Percentiles rank a stretch among this genome's conserved stretches.
These are phyloP conservation scores for Harmothoe impar DNA, from an alignment of 2,888 invertebrate species.

Conservation along the genomic window DNA sequence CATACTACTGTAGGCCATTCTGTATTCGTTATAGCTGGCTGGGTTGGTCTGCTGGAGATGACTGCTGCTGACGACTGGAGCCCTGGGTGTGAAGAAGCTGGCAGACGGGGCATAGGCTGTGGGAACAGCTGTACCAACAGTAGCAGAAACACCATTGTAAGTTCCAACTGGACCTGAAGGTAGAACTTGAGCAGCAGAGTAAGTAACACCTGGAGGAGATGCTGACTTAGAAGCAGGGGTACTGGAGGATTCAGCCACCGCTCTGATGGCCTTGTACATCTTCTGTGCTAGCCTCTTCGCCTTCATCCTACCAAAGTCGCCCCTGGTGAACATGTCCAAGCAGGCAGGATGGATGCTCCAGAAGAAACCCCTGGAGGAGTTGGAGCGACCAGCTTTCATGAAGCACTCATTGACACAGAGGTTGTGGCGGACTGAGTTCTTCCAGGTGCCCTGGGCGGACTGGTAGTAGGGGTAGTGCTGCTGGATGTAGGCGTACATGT, in stretches of 20 bases:
- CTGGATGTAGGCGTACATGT: slow-evolving; percentile 48
- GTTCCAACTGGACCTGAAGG: too few relatives aligned
- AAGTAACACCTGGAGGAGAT: too few relatives aligned
- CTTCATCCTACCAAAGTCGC: slow-evolving; percentile 36
- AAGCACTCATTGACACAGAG: slow-evolving; percentile 59
- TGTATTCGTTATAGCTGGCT: too few relatives aligned
- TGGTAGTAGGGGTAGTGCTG: slow-evolving; percentile 54
- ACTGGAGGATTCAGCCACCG: background rate
- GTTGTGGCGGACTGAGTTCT: slow-evolving; percentile 54
- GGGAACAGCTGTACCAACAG: too few relatives aligned
- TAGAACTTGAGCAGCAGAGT: too few relatives aligned
- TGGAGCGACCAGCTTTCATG: slow-evolving; percentile 51
- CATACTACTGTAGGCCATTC: too few relatives aligned
- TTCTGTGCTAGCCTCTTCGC: slow-evolving; percentile 12
- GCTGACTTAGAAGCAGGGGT: too few relatives aligned
- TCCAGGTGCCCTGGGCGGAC: slow-evolving; percentile 28
- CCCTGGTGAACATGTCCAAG: slow-evolving; percentile 43
- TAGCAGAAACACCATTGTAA: too few relatives aligned
- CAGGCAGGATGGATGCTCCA: slow-evolving; percentile 55
- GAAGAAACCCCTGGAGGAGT: slow-evolving; percentile 31
- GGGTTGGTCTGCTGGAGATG: too few relatives aligned
- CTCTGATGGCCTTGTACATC: slow-evolving; percentile 44
- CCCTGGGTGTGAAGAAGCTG: too few relatives aligned
- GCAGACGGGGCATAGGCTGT: too few relatives aligned
- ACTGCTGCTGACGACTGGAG: too few relatives aligned